These are phyloP conservation scores for Agonopterix arenella DNA, from an alignment of 2,888 invertebrate genomes.

Conservation along the genomic window DNA sequence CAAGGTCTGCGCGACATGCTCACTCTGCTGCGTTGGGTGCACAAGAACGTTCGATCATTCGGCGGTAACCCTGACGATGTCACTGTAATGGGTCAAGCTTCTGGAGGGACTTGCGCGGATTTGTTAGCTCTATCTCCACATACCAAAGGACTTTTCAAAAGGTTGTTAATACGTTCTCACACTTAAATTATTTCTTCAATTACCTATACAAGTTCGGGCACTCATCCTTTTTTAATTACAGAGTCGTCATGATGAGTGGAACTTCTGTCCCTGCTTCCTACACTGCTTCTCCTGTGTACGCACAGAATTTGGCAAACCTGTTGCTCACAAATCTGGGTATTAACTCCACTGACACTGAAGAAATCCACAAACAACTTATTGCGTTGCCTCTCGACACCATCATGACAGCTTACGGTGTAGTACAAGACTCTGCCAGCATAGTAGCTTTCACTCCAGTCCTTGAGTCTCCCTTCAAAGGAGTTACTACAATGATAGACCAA, in stretches of 20 bases:
- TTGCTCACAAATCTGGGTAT: conserved; percentile 61
- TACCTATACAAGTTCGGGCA: not conserved
- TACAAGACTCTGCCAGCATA: conserved; percentile 40
- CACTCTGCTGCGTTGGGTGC: conserved; percentile 60
- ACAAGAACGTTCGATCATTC: conserved; percentile 45
- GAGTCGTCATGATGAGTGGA: conserved; percentile 56
- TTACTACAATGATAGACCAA: conserved; percentile 45
- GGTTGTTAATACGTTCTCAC: conserved; percentile 15
- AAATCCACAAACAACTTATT: conserved; percentile 39
- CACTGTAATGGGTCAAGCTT: conserved; percentile 59
- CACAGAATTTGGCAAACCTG: conserved; percentile 28
- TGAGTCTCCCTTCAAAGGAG: conserved; percentile 40
- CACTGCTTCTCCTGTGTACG: conserved; percentile 39
- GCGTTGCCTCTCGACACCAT: conserved; percentile 40
- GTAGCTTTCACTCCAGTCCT: conserved; percentile 49
- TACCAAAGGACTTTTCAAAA: conserved; percentile 45
- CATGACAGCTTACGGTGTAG: conserved; percentile 30
- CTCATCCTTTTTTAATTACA: conserved; percentile 24
- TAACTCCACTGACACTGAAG: conserved; percentile 37
- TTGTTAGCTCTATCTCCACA: conserved; percentile 45
- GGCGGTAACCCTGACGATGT: conserved; percentile 58
- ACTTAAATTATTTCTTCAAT: no score
- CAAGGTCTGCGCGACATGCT: conserved; percentile 57
- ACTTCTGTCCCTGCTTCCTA: conserved; percentile 37
- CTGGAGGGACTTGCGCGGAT: conserved; percentile 48